Conservation (phyloP, 2,113 vertebrate genomes). For the Nibea coibor region DNA sequence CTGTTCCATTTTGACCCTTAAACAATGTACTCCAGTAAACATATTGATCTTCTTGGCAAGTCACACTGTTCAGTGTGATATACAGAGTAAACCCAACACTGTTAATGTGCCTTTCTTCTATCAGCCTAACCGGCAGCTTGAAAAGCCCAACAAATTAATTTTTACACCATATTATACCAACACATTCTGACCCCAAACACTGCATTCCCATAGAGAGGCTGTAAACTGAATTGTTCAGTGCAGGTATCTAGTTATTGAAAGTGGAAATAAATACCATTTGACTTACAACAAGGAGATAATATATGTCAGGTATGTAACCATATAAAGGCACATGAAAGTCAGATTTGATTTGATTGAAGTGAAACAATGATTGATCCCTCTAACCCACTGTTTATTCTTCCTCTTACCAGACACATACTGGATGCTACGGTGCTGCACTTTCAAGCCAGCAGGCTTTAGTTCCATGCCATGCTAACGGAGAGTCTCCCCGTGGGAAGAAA, state of each 20-base stretch:
- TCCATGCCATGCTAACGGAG: conserved; percentile 66
- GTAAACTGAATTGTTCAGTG: conserved; percentile 13
- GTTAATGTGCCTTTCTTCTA: background rate
- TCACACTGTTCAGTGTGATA: background rate
- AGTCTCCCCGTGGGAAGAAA: conserved; percentile 76
- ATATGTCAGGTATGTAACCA: conserved; percentile 19
- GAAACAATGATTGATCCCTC: conserved; percentile 19
- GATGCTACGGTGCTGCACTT: conserved; percentile 34
- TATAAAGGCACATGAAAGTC: conserved; percentile 13
- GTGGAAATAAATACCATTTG: conserved; percentile 1
- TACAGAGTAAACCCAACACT: background rate
- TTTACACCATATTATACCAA: background rate
- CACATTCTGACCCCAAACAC: background rate
- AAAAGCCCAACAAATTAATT: background rate
- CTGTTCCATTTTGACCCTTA: background rate
- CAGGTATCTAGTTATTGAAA: conserved; percentile 4
- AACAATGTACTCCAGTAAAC: background rate
- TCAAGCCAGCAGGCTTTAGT: conserved; percentile 47
- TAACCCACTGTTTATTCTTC: conserved; percentile 16
- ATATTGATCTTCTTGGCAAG: background rate
- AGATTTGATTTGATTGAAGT: conserved; percentile 1
- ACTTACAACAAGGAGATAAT: conserved; percentile 28
- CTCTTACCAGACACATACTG: conserved; percentile 24
- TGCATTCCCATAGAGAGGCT: background rate
- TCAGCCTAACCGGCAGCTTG: background rate